Base-by-base conservation (phyloP, 2,113 vertebrate genomes). In the Hucho hucho region DNA sequence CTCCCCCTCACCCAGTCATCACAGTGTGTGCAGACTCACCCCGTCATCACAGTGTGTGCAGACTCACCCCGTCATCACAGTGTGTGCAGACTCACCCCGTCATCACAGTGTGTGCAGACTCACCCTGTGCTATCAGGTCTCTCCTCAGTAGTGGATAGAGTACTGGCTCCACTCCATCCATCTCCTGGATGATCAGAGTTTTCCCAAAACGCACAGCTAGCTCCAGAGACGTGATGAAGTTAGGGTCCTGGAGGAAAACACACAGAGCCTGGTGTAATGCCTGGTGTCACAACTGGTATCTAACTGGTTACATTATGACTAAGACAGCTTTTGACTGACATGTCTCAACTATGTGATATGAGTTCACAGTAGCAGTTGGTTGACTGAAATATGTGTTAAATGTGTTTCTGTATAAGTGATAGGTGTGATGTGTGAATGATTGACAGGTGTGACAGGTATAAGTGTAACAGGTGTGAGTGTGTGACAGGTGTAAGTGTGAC, bases 141-240 rank as follows among this genome's bases (percentile, higher is more conserved):
- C 90, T 94, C 85, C 97, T 95, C 83, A 99, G 84, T 65, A 99
- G 84, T 0, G 98, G 96, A 83, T 98, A 98, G 79, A 99, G 96
- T 12, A 97, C 96, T 61, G 98, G 96, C 86, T 99, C 97, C 77
- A 99, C 94, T 74, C 95, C 94, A 85, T 99, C 97, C 94, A 98
- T 92, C 89, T 99, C 98, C 86, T 98, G 98, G 82, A 99, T 95
- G 86, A 99, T 94, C 74, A 99, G 94, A 0, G 96, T 99, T 90
- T 99, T 99, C 46, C 98, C 97, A 90, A 99, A 99, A 84, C 98
- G 94, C 71, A 99, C 98, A 1, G 97, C 95, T 76, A 99, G 86
- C 81, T 99, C 98, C 79, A 99, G 89, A 63, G 93, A 87, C 1
- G 95, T 99, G 82, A 97, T 95, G 82, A 99, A 98, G 89, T 96